A percentile compares a stretch with the other conserved stretches of the same genome.
Evolutionary conservation across 2,113 vertebrate genomes (phyloP).

Genomic region (Callaeas wilsoni): DNA sequence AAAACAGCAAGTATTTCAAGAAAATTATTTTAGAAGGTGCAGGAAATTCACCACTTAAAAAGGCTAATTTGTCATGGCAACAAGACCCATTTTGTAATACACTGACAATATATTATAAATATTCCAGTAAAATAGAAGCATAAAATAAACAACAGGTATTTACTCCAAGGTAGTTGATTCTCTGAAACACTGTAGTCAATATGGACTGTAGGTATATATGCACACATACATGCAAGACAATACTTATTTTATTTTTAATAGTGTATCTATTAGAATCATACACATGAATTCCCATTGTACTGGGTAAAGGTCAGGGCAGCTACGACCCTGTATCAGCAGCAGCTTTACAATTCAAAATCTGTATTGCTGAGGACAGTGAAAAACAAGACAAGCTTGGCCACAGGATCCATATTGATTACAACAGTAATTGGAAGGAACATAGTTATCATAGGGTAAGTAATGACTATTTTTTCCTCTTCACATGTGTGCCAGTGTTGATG

Average conservation of each 20-base stretch:
- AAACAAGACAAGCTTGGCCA: constrained; percentile 48
- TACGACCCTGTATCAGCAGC: constrained; percentile 25
- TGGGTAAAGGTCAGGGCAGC: constrained; percentile 30
- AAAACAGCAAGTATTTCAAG: constrained; percentile 46
- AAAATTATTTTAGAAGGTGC: constrained; percentile 36
- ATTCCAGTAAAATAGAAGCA: background rate
- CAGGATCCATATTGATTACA: constrained; percentile 58
- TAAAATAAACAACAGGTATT: constrained; percentile 24
- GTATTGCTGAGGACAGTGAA: constrained; percentile 29
- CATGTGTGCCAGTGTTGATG: constrained; percentile 41
- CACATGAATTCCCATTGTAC: constrained; percentile 18
- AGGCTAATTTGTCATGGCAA: constrained; percentile 44
- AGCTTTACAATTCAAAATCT: constrained; percentile 45
- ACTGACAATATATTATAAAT: background rate
- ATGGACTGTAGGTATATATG: background rate
- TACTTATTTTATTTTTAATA: constrained; percentile 20
- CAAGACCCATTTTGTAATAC: background rate
- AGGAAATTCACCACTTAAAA: constrained; percentile 22
- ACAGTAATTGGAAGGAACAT: constrained; percentile 52
- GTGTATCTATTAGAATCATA: constrained; percentile 1
- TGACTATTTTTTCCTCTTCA: constrained; percentile 43
- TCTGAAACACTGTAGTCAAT: background rate
- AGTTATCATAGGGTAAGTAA: constrained; percentile 56
- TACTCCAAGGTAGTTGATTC: background rate
- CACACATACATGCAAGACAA: background rate